These are phyloP conservation scores for Vanacampus margaritifer DNA, from an alignment of 2,113 vertebrate genomes.

Conservation along the genomic window DNA sequence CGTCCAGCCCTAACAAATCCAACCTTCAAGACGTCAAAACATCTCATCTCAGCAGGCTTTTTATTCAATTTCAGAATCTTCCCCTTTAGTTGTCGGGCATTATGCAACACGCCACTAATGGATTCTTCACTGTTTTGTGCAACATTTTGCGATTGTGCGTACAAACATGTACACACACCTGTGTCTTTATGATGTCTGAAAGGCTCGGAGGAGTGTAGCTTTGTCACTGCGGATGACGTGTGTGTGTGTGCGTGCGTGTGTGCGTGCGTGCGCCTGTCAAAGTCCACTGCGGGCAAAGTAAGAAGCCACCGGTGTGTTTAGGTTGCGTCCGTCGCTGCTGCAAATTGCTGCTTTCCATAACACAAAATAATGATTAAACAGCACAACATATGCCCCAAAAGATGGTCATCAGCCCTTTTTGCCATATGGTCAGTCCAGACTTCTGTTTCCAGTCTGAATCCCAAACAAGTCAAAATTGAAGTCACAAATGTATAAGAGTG, in stretches of 20 bases:
- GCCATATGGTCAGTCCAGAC: too few species aligned
- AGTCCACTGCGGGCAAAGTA: conserved; percentile 3
- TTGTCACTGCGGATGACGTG: conserved; percentile 32
- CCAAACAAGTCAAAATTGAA: not conserved
- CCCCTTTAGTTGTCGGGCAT: conserved; percentile 10
- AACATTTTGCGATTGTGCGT: not conserved
- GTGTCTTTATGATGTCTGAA: conserved; percentile 31
- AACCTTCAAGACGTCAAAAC: not conserved
- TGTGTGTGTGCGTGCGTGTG: conserved; percentile 3
- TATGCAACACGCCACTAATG: conserved; percentile 33
- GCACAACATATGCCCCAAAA: too few species aligned
- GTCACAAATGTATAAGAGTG: too few species aligned
- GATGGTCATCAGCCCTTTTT: too few species aligned
- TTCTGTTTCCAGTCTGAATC: too few species aligned
- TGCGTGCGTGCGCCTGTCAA: conserved; percentile 13
- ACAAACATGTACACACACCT: not conserved
- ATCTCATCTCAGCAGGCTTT: not conserved
- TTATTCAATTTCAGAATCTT: not conserved
- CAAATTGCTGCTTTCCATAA: not conserved
- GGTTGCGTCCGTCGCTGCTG: conserved; percentile 6
- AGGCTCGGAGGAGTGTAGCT: not conserved
- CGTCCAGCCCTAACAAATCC: not conserved
- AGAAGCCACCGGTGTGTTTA: conserved; percentile 6
- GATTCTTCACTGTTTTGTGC: conserved; percentile 19
- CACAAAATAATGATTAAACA: too few species aligned